A percentile compares a stretch with the other conserved stretches of the same genome.
phyloP scores from a whole-genome alignment of 2,797 vertebrate genomes.

The Astyanax mexicanus region DNA sequence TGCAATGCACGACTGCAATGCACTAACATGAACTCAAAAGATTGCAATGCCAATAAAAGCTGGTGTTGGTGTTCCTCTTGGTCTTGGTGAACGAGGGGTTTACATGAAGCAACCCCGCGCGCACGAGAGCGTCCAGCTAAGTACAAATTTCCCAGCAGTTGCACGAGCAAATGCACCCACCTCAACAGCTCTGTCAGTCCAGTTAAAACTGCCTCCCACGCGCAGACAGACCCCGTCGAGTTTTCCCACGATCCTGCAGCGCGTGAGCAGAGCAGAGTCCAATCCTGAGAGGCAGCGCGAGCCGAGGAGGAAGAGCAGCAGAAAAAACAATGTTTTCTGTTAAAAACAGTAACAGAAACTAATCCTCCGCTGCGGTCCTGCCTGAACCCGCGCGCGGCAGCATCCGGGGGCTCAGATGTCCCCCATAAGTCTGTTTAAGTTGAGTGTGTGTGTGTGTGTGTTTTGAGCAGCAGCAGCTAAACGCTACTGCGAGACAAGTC shows the following conservation, averaged over 20 bases:
- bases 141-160: slow-evolving; percentile 33
- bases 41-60: no score
- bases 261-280: not conserved
- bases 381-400: no score
- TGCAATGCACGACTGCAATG: no score
- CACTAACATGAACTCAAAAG: no score
- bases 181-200: slow-evolving; percentile 5
- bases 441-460: not conserved
- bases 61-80: no score
- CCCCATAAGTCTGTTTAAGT: not conserved
- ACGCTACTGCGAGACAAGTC: slow-evolving; percentile 1
- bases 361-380: not conserved
- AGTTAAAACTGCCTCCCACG: not conserved
- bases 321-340: no score
- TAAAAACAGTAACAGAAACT: no score
- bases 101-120: no score
- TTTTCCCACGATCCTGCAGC: slow-evolving; percentile 1
- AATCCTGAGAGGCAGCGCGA: not conserved
- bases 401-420: not conserved
- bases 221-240: not conserved
- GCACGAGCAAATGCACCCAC: slow-evolving; percentile 19
- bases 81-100: no score
- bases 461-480: not conserved
- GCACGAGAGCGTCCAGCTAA: not conserved
- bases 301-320: not conserved